Evolutionary conservation across 1,140 invertebrate genomes (phyloP).

Genomic region (Heterodera schachtii): DNA sequence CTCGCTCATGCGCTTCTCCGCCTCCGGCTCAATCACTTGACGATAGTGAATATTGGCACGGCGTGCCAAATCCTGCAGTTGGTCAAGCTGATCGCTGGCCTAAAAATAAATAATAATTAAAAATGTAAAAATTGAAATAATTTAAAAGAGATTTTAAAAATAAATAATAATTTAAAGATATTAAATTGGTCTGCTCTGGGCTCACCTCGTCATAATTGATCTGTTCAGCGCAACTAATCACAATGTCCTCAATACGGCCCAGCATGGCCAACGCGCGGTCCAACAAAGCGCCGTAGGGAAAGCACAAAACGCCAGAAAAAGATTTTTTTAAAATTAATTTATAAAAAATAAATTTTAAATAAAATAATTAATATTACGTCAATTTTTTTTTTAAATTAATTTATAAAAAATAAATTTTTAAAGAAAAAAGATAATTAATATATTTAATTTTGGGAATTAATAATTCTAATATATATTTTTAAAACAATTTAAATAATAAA

Average conservation of each 20-base stretch:
- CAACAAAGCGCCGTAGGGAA: conserved; percentile 61
- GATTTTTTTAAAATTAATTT: conserved; percentile 14
- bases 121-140: neutral
- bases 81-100: conserved; percentile 38
- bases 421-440: too few species aligned
- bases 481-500: too few species aligned
- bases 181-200: too few species aligned
- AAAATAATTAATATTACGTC: too few species aligned
- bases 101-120: neutral
- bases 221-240: conserved; percentile 12
- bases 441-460: too few species aligned
- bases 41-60: conserved; percentile 59
- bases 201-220: conserved; percentile 38
- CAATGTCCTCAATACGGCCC: conserved; percentile 49
- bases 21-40: conserved; percentile 54
- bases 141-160: neutral
- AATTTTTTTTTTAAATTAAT: too few species aligned
- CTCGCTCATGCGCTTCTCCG: conserved; percentile 63
- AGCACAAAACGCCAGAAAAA: conserved; percentile 59
- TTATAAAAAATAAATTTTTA: neutral
- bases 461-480: too few species aligned
- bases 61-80: conserved; percentile 51
- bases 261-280: conserved; percentile 57
- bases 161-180: conserved; percentile 34
- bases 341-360: neutral